Percentiles rank a stretch among this genome's conserved stretches.
Conservation (phyloP, 2,113 vertebrate species). For the Piprites chloris region DNA sequence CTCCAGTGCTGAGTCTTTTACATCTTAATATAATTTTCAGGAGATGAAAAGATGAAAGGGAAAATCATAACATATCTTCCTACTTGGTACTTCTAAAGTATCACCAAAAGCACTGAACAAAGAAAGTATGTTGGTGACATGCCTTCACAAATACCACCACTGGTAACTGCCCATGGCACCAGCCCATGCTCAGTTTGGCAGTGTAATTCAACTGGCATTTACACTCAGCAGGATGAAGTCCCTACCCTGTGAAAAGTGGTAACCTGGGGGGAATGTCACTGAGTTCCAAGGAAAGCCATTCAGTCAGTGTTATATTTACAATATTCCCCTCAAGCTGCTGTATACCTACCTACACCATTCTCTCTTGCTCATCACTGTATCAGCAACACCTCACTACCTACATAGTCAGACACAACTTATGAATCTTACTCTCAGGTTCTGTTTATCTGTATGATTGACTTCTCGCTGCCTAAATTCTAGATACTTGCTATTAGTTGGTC, state of each 20-base stretch:
- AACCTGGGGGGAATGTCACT: not conserved
- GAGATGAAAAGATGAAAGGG: not conserved
- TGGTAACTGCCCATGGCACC: not conserved
- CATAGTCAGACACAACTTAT: fast-evolving
- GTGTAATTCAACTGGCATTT: not conserved
- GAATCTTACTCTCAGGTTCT: fast-evolving
- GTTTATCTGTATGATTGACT: not conserved
- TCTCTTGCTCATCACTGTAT: not conserved
- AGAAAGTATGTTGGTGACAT: not conserved
- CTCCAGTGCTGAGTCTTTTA: not conserved
- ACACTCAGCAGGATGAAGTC: not conserved
- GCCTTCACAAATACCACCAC: not conserved
- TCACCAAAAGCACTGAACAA: not conserved
- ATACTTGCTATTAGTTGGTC: not conserved
- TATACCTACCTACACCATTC: not conserved
- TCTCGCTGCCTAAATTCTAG: not conserved
- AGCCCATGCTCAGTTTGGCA: not conserved
- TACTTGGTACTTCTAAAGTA: not conserved
- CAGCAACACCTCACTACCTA: not conserved
- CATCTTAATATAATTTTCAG: not conserved
- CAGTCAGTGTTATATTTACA: not conserved
- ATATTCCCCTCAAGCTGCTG: not conserved
- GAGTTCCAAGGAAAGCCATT: not conserved
- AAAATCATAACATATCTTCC: not conserved
- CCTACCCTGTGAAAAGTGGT: not conserved